Base-by-base conservation (phyloP, 2,113 vertebrate species). In the Nesoenas mayeri region DNA sequence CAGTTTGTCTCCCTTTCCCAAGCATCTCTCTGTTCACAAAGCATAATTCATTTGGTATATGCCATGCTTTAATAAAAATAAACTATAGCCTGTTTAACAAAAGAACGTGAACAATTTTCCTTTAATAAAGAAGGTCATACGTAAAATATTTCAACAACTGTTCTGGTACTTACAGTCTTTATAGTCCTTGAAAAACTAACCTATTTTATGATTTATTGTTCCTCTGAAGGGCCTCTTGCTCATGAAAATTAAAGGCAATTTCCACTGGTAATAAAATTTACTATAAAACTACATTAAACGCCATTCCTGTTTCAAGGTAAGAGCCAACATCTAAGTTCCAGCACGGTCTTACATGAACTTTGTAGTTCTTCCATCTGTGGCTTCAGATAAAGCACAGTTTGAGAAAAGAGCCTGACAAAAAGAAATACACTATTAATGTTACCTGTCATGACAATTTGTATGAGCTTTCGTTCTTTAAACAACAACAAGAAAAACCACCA, bases 171-270 rank as follows among this genome's bases (percentile, higher is more conserved):
- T 28, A 32, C 31, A 70, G 16, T 70, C 47, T 66, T 93, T 90
- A 86, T 71, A 78, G 34, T n/a, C n/a, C 42, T 69, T 79, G 70
- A 38, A 87, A 93, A 91, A 91, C 20, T 6, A 51, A 77, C 64
- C 5, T 2, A 29, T 87, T 93, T 72, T 12, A 56, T 32, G 32
- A 93, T 93, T 89, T 96, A 85, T 56, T 71, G 18, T 71, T 85
- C 77, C 66, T 78, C 73, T 75, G 61, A 85, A 86, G 38, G 32
- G 42, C 60, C 36, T 58, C 19, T 40, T 80, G 54, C 42, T 81
- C 38, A 60, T 60, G 60, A 80, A 93, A 93, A 85, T 86, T 77
- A 83, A 96, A 83, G 62, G 4, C 34, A 79, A 69, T 85, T 95
- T 91, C 48, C 32, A 79, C 21, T 38, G 6, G 14, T 24, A 93